Evolutionary conservation across 1,140 invertebrate genomes (phyloP), one percentile per base, ranked within the genome.

Genomic region (Drosophila orena): DNA sequence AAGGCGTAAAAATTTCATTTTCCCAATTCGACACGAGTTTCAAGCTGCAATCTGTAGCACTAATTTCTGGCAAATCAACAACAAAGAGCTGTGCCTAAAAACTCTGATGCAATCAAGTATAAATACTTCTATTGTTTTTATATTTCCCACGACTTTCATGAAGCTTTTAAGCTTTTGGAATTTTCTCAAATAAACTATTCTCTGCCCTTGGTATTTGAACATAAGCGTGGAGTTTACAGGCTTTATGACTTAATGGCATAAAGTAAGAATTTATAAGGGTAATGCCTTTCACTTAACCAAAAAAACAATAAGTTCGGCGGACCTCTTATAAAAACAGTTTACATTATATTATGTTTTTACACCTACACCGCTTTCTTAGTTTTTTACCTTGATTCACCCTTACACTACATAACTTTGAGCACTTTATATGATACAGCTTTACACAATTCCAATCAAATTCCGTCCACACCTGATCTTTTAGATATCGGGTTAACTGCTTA

Each of bases 1-100:
- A 52, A 68, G 60, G 60, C 64, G 46, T 65, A 22, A 68, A 68
- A 68, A 68, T 68, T 68, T 68, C 64, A 68, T 60, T 68, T 68
- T 61, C 14, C 59, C 58, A 35, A 68, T 65, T 65, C 38, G 37
- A 52, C 59, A 35, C 38, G 44, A 52, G 59, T 52, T 17, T 40
- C 12, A 35, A 42, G 30, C 27, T 11, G 12, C 38, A 37, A 68
- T 65, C 46, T 65, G 46, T 52, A 44, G 44, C 46, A 65, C 46
- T 64, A 43, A 65, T 27, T 43, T 10, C 14, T 52, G 4, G 30
- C 30, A 49, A 68, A 44, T 52, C 30, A 43, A 30, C 3, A 61
- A 62, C 44, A 66, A 66, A 66, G 35, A 61, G 43, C 7, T n/a
- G 34, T 37, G 12, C 17, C 8, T 35, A 35, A 22, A 50, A 38